A percentile compares a stretch with the other conserved stretches of the same genome.
Conservation (phyloP, 2,797 vertebrate genomes). For the Pipistrellus nathusii region DNA sequence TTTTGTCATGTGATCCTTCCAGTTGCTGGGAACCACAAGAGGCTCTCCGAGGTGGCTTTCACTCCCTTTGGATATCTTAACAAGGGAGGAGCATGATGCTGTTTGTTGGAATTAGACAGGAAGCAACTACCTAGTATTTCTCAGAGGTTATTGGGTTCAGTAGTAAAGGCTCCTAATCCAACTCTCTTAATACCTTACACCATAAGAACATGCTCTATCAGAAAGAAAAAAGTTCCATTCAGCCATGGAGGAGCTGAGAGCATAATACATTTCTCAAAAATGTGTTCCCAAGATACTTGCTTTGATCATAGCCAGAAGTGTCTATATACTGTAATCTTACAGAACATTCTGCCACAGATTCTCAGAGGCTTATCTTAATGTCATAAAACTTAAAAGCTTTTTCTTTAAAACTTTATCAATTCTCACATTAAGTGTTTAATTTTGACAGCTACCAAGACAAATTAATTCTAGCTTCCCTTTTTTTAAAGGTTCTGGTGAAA, state of each 20-base stretch:
- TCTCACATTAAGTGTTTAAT: background rate
- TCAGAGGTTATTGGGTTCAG: background rate
- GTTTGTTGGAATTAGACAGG: background rate
- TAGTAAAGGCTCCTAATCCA: background rate
- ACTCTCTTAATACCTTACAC: background rate
- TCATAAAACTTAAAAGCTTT: slow-evolving; percentile 10
- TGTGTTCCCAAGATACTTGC: slow-evolving; percentile 76
- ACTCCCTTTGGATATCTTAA: background rate
- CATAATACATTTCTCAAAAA: slow-evolving; percentile 77
- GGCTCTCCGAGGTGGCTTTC: background rate
- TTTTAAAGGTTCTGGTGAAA: slow-evolving; percentile 1
- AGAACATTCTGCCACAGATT: slow-evolving; percentile 12
- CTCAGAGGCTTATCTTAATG: slow-evolving; percentile 21
- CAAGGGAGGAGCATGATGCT: background rate
- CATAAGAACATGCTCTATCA: background rate
- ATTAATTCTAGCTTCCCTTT: background rate
- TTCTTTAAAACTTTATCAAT: background rate
- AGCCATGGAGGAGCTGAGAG: slow-evolving; percentile 67
- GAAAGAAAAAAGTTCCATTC: slow-evolving; percentile 73
- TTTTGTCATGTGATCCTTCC: background rate
- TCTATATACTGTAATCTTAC: slow-evolving; percentile 72
- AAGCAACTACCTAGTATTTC: background rate
- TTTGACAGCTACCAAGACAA: background rate
- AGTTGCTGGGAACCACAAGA: background rate
- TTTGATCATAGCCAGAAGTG: slow-evolving; percentile 83